Evolutionary conservation across 2,113 vertebrate species (phyloP), one percentile per base, ranked within the genome.

Genomic region (Chloebia gouldiae): DNA sequence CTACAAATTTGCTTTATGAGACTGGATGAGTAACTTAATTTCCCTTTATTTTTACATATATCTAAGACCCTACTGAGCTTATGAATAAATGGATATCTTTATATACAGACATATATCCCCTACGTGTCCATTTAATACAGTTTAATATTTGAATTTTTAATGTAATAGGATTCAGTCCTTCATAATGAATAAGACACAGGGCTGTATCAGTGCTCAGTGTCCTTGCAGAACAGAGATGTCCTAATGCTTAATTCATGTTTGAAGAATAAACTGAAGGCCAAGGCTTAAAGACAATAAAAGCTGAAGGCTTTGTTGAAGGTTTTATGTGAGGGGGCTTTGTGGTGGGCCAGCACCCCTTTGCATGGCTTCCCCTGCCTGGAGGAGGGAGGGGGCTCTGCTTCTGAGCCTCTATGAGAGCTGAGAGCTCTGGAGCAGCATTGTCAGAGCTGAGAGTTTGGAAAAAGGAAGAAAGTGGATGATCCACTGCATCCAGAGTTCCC

Each of bases 141-240:
- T 88, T 95, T 90, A 92, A 94, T 54, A 70, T 92, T 70, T 95
- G 64, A 95, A 86, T 96, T 73, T 86, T 90, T 88, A 77, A 92
- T 78, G 51, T 45, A 66, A 77, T 63, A 78, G 19, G 33, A 88
- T 88, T 86, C 60, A 83, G 1, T 92, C 64, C 47, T 86, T 92
- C 25, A 70, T 70, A 69, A 93, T 97, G 71, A 92, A 95, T 95
- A 93, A 95, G 92, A 73, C 42, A 92, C 28, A 0, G 33, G 13
- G 15, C 42, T 78, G 35, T 77, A 66, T 78, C 42, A 45, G 25
- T 50, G 63, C 66, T 86, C 9, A 1, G 33, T 88, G 92, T 85
- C 85, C 92, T 94, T 72, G 78, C n/a, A 80, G 57, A 92, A 59
- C 30, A 88, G 53, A 76, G 59, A 15, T 47, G 25, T 45, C 71